Conservation (phyloP, 2,113 vertebrate species). For the Phaetusa simplex region DNA sequence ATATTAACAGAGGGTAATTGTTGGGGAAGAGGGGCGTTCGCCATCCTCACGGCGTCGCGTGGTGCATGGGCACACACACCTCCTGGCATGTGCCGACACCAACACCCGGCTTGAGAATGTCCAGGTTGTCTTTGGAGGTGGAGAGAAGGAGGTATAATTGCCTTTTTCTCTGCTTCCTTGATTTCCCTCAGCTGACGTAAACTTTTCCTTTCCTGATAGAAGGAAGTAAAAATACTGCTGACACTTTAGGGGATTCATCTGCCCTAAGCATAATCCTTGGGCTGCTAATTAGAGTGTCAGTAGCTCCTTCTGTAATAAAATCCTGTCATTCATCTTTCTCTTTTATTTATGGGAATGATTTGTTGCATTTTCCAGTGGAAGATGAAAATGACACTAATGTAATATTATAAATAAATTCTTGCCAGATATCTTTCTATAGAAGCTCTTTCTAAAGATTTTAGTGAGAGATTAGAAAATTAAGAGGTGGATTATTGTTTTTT, state of each 20-base stretch:
- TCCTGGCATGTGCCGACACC: not conserved
- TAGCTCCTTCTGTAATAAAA: not conserved
- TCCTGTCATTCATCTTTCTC: not conserved
- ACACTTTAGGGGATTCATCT: conserved; percentile 1
- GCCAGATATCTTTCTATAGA: not conserved
- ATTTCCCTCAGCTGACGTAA: conserved; percentile 18
- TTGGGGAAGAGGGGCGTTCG: not conserved
- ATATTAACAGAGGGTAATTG: conserved; percentile 71
- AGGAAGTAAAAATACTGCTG: not conserved
- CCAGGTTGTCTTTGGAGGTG: not conserved
- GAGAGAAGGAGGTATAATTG: not conserved
- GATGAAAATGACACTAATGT: not conserved
- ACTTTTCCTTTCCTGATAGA: conserved; percentile 39
- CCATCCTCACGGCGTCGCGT: rapidly evolving
- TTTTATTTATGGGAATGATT: not conserved
- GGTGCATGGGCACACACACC: not conserved
- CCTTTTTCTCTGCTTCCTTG: not conserved
- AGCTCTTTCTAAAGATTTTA: not conserved
- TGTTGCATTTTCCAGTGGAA: not conserved
- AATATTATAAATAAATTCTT: not conserved
- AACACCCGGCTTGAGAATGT: conserved; percentile 29
- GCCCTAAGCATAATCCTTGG: conserved; percentile 35
- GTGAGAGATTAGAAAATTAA: not conserved
- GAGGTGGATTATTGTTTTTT: not conserved
- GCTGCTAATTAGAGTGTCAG: not conserved